Percentiles rank a stretch among this genome's conserved stretches.
These are phyloP conservation scores for Poecile atricapillus DNA, from an alignment of 2,113 vertebrate species.

Conservation along the genomic window DNA sequence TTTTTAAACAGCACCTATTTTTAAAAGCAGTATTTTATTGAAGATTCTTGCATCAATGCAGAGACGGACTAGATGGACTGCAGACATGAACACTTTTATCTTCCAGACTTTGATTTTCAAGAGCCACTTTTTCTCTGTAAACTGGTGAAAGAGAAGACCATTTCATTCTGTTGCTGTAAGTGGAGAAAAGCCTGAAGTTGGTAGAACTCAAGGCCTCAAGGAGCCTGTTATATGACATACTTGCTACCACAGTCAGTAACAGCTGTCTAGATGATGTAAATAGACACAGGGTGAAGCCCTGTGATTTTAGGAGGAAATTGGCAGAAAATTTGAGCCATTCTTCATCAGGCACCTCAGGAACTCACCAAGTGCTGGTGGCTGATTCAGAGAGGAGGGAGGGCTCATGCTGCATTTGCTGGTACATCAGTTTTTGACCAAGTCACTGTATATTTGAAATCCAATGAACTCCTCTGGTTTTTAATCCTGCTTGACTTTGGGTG, in stretches of 20 bases:
- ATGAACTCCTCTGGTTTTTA: background rate
- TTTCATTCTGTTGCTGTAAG: background rate
- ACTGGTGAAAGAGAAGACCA: background rate
- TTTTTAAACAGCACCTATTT: constrained; percentile 20
- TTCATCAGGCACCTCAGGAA: background rate
- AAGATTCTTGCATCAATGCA: background rate
- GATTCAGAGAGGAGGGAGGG: background rate
- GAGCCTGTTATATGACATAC: background rate
- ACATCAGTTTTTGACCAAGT: background rate
- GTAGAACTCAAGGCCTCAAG: background rate
- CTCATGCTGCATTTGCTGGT: background rate
- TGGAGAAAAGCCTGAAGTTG: background rate
- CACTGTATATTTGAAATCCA: background rate
- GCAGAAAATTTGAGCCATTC: background rate
- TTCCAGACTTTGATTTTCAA: background rate
- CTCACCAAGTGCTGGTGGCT: background rate
- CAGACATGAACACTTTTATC: background rate
- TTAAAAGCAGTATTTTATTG: background rate
- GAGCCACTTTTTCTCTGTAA: background rate
- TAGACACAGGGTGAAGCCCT: background rate
- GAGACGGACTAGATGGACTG: background rate
- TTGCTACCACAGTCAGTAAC: background rate
- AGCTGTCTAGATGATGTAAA: background rate
- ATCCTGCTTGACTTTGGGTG: background rate
- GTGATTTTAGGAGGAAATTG: background rate